Percentiles rank a stretch among this genome's conserved stretches.
These are phyloP conservation scores for Acanthurus tractus DNA, from an alignment of 2,797 vertebrate species.

Conservation along the genomic window DNA sequence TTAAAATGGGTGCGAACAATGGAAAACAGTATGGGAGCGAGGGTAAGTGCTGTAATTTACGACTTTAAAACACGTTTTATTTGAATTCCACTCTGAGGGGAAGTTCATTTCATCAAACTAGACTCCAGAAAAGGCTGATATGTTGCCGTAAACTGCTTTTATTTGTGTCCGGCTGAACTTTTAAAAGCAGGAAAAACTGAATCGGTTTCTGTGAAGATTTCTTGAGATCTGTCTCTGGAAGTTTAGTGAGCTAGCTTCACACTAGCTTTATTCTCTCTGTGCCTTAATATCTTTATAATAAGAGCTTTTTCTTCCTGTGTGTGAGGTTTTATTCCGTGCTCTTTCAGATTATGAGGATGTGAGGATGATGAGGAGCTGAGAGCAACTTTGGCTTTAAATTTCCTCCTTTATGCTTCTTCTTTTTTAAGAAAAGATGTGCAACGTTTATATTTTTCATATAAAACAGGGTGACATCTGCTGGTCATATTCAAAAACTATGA, in stretches of 20 bases:
- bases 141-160: background rate
- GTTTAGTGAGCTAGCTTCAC: constrained; percentile 15
- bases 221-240: constrained; percentile 1
- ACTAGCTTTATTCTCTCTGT: constrained; percentile 5
- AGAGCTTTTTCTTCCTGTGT: background rate
- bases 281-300: background rate
- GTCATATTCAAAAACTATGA: constrained; percentile 18
- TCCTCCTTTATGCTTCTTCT: background rate
- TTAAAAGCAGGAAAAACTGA: constrained; percentile 8
- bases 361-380: background rate
- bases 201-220: background rate
- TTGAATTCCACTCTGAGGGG: background rate
- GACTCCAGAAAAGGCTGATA: background rate
- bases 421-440: constrained; percentile 27
- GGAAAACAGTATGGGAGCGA: constrained; percentile 98
- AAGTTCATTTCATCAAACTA: background rate
- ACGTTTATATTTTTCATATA: constrained; percentile 17
- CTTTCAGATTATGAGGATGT: fast-evolving
- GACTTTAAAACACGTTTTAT: constrained; percentile 26
- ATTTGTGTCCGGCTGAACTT: background rate
- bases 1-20: constrained; percentile 98
- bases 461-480: constrained; percentile 58
- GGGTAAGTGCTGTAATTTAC: constrained; percentile 86
- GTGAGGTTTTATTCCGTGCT: fast-evolving
- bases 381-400: background rate